Percentiles rank a stretch among this genome's conserved stretches.
phyloP scores from a whole-genome alignment of 2,113 vertebrate genomes.

The Solea solea region DNA sequence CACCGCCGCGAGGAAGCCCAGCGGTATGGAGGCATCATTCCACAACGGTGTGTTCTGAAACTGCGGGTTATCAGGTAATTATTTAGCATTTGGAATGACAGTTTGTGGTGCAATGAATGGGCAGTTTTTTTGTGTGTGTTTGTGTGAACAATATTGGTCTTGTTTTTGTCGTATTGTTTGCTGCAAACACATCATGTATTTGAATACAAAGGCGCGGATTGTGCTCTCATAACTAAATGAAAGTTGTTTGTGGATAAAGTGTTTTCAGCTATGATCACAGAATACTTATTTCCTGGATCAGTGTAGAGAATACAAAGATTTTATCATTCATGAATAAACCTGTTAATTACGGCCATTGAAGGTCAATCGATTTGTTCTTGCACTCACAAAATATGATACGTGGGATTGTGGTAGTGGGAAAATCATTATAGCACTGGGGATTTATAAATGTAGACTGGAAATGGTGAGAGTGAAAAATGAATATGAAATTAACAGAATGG shows the following conservation, averaged over 20 bases:
- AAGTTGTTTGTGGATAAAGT: not conserved
- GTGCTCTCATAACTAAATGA: not conserved
- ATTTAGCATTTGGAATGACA: no score
- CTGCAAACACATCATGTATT: no score
- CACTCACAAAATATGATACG: not conserved
- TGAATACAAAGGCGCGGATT: no score
- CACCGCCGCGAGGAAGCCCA: no score
- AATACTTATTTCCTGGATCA: not conserved
- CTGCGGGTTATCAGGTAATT: no score
- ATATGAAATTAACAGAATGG: not conserved
- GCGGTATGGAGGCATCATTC: no score
- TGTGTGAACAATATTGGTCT: no score
- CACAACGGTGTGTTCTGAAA: no score
- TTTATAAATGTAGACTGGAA: not conserved
- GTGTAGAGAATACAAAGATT: not conserved
- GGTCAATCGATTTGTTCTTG: not conserved
- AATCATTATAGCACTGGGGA: not conserved
- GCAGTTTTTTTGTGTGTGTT: no score
- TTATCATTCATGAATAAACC: not conserved
- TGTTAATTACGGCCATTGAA: not conserved
- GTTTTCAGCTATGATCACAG: not conserved
- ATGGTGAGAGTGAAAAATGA: not conserved
- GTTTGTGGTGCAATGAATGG: no score
- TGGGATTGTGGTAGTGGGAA: not conserved
- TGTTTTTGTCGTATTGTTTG: no score